Evolutionary conservation across 2,888 invertebrate genomes (phyloP), one percentile per base, ranked within the genome.

Genomic region (Siphlonurus alternatus): DNA sequence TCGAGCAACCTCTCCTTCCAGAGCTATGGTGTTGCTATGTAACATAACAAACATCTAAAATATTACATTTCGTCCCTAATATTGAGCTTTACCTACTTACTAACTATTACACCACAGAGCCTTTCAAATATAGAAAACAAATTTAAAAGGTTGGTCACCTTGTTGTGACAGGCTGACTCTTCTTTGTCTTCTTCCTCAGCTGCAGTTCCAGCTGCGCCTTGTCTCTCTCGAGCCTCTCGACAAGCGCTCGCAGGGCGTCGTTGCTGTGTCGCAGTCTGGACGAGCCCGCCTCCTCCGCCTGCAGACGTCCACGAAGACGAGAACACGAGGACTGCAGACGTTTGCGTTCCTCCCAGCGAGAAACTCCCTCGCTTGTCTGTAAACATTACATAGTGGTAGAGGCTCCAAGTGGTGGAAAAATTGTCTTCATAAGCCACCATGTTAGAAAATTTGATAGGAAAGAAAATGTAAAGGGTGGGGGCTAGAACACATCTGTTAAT

Each of bases 331-430:
- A 10, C n/a, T 56, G 56, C 5, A 56, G 56, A 10, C 20, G 7
- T 56, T 56, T 56, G 5, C 56, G n/a, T 56, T 56, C 56, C n/a
- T 56, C 56, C 56, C 56, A 56, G 5, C 56, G n/a, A 20, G 56
- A 56, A 18, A 56, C 56, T 20, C n/a, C 56, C 22, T 56, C 56
- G 20, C n/a, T 56, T 10, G 56, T 56, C 56, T 56, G 38, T 38
- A 38, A n/a, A n/a, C n/a, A n/a, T n/a, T n/a, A n/a, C n/a, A n/a
- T n/a, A n/a, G n/a, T n/a, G n/a, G n/a, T n/a, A n/a, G n/a, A n/a
- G n/a, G n/a, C n/a, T n/a, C n/a, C n/a, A n/a, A n/a, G n/a, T n/a
- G n/a, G n/a, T n/a, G n/a, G n/a, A n/a, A n/a, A n/a, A n/a, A n/a
- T n/a, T n/a, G n/a, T n/a, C n/a, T n/a, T n/a, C n/a, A n/a, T n/a